A percentile compares a stretch with the other conserved stretches of the same genome.
Conservation (phyloP, 2,113 vertebrate species). For the Shinisaurus crocodilurus region DNA sequence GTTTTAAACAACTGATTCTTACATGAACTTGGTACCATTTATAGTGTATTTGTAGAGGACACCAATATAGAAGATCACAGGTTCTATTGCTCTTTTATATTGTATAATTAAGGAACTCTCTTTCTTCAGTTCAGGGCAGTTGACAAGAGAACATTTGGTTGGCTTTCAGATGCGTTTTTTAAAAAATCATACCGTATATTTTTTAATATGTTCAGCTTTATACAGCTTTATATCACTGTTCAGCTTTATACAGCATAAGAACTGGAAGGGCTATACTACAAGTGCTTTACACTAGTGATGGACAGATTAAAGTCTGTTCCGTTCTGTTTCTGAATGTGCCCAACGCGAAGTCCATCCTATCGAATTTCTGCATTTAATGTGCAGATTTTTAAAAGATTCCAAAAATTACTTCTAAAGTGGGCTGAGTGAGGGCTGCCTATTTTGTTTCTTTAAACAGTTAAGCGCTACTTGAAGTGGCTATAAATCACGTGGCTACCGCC, state of each 20-base stretch:
- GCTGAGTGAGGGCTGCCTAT: background rate
- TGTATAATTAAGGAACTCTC: background rate
- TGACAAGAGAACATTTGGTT: background rate
- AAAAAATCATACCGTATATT: background rate
- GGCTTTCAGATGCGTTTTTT: background rate
- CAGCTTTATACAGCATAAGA: background rate
- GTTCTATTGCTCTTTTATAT: background rate
- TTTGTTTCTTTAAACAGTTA: background rate
- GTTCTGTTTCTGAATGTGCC: no score
- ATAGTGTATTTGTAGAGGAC: background rate
- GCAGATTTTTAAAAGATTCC: no score
- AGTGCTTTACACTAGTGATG: background rate
- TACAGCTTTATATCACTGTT: background rate
- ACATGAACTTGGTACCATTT: background rate
- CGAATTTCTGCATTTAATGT: background rate
- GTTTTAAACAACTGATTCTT: background rate
- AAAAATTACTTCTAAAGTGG: background rate
- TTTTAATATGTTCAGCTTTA: background rate
- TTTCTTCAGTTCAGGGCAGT: background rate
- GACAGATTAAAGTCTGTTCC: background rate
- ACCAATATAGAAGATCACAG: background rate
- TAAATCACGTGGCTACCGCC: background rate
- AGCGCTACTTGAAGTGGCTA: background rate
- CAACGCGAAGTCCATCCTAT: background rate
- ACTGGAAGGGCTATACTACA: background rate